These are phyloP conservation scores for Drosophila eohydei DNA, from an alignment of 2,888 invertebrate genomes.

Conservation along the genomic window DNA sequence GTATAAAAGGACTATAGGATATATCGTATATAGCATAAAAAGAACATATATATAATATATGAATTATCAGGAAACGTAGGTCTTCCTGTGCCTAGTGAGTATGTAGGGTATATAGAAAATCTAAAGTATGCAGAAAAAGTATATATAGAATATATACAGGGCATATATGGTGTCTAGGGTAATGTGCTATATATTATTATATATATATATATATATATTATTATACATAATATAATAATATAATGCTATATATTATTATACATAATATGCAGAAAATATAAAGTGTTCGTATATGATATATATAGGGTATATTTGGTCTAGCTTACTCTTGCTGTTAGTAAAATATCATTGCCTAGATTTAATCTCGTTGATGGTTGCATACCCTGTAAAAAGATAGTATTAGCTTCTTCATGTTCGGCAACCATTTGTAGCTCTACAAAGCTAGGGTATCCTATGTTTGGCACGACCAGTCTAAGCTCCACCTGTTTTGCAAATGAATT, in stretches of 20 bases:
- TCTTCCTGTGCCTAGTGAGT: too few relatives aligned
- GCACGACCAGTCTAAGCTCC: neutral
- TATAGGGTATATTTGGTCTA: neutral
- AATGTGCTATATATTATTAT: neutral
- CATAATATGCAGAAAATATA: neutral
- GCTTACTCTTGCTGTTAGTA: too few relatives aligned
- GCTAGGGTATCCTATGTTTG: neutral
- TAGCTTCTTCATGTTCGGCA: too few relatives aligned
- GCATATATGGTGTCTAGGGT: neutral
- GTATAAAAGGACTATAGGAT: neutral
- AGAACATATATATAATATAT: too few relatives aligned
- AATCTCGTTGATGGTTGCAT: neutral
- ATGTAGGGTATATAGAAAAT: too few relatives aligned
- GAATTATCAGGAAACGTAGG: too few relatives aligned
- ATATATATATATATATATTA: too few relatives aligned
- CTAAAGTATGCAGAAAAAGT: too few relatives aligned
- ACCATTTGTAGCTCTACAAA: neutral
- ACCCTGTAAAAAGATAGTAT: neutral
- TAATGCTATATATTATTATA: too few relatives aligned
- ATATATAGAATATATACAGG: neutral
- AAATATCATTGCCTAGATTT: too few relatives aligned
- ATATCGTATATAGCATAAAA: neutral
- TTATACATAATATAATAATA: too few relatives aligned
- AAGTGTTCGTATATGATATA: too few relatives aligned
- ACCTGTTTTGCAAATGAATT: slow-evolving; percentile 13